Base-by-base conservation (phyloP, 2,888 invertebrate genomes). In the Phyto melanocephala region DNA sequence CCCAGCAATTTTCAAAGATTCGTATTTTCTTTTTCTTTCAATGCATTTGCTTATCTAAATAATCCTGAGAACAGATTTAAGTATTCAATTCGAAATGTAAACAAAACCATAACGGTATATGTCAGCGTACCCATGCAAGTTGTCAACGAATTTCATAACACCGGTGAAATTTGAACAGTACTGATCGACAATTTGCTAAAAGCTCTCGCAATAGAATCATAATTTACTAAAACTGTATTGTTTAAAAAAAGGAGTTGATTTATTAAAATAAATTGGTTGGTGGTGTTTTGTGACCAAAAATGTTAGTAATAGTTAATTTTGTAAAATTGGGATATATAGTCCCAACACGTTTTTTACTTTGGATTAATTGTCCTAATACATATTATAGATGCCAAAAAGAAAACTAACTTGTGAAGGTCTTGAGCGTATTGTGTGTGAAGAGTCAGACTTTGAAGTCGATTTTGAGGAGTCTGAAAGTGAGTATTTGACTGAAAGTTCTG, bases 21-120 rank as follows among this genome's bases (percentile, higher is more conserved):
- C 40, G 24, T 37, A 68, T 54, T 68, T 54, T 15, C 54, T 40
- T 40, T 68, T 54, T 54, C n/a, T 68, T 54, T 54, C 15, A 54
- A 40, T 24, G 22, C 37, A 52, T 40, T 67, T 52, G 2, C 37
- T 37, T 52, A 52, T 67, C 37, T 40, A 52, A 52, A 40, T 68
- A 28, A 54, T 54, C 22, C 37, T 37, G n/a, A 68, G 54, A 40
- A 22, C 24, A 50, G 13, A 35, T 68, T 58, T 37, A 58, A 37
- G 58, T 37, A 37, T 58, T 10, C 13, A 15, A 7, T 56, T n/a
- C 28, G 8, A 56, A 15, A 33, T 56, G 28, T 33, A 33, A 33
- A 33, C n/a, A 56, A 33, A 56, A 22, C 20, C 20, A 50, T 4
- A 50, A 22, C 20, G 50, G 20, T 20, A 50, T 8, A 22, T 28